Percentiles rank a stretch among this genome's conserved stretches.
Conservation (phyloP, 2,113 vertebrate species). For the Equus przewalskii region DNA sequence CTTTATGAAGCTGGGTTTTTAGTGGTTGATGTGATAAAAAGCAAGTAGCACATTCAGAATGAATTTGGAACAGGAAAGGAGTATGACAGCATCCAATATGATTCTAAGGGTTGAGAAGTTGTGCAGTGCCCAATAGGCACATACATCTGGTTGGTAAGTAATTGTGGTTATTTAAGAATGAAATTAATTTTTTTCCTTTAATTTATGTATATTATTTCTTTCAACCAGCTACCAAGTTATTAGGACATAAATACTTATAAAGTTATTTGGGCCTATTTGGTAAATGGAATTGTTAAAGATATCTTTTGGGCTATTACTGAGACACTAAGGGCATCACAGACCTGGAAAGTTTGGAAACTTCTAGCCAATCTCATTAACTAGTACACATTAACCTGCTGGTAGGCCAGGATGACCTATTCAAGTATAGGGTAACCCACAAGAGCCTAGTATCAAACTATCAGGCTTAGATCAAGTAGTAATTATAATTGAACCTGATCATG, state of each 20-base stretch:
- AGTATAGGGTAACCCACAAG: neutral
- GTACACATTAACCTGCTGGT: neutral
- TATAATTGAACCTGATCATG: neutral
- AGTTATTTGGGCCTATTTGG: neutral
- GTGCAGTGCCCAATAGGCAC: neutral
- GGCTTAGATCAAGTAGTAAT: neutral
- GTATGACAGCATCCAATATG: neutral
- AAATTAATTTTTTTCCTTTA: neutral
- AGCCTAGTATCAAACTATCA: neutral
- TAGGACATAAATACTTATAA: no score
- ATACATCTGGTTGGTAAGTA: neutral
- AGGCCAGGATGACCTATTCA: neutral
- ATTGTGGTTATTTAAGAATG: neutral
- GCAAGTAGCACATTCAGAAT: neutral
- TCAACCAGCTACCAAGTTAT: no score
- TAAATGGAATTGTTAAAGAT: neutral
- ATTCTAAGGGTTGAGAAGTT: neutral
- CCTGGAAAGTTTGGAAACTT: neutral
- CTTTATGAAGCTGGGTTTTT: neutral
- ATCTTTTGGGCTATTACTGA: neutral
- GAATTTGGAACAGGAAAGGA: neutral
- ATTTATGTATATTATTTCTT: no score
- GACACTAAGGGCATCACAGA: neutral
- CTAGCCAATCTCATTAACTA: neutral
- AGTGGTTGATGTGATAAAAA: neutral